These are phyloP conservation scores for Chunga burmeisteri DNA, from an alignment of 2,113 vertebrate species.

Conservation along the genomic window DNA sequence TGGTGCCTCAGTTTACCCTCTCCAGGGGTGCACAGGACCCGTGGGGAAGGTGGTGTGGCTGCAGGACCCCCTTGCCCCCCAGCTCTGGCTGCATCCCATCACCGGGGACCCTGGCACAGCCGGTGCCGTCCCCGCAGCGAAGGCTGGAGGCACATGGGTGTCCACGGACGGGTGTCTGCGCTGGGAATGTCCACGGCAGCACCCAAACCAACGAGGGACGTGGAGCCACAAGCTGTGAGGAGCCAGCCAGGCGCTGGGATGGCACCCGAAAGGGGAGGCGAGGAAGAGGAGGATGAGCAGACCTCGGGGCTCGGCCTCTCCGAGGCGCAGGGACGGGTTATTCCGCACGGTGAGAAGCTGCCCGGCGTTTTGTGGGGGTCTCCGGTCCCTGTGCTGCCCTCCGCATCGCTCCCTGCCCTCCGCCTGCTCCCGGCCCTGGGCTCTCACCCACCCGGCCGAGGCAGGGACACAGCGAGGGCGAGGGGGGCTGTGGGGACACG, in stretches of 20 bases:
- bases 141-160: neutral
- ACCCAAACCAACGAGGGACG: neutral
- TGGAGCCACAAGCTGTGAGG: accelerated
- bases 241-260: accelerated
- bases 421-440: neutral
- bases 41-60: accelerated
- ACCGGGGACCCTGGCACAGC: neutral
- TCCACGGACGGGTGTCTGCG: neutral
- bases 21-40: neutral
- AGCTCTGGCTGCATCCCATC: accelerated
- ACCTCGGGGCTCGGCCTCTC: neutral
- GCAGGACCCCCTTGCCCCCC: too few species aligned
- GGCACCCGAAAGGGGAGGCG: accelerated
- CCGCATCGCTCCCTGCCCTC: neutral
- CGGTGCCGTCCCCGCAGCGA: accelerated
- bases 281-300: neutral
- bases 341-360: neutral
- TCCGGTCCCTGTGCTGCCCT: neutral
- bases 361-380: accelerated
- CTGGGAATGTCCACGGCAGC: neutral
- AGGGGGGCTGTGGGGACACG: neutral
- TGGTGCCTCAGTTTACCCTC: neutral
- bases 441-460: neutral
- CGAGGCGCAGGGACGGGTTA: accelerated
- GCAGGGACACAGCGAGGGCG: neutral